Percentiles rank a stretch among this genome's conserved stretches.
These are phyloP conservation scores for Epirrhoe tristata DNA, from an alignment of 2,888 invertebrate genomes.

Conservation along the genomic window DNA sequence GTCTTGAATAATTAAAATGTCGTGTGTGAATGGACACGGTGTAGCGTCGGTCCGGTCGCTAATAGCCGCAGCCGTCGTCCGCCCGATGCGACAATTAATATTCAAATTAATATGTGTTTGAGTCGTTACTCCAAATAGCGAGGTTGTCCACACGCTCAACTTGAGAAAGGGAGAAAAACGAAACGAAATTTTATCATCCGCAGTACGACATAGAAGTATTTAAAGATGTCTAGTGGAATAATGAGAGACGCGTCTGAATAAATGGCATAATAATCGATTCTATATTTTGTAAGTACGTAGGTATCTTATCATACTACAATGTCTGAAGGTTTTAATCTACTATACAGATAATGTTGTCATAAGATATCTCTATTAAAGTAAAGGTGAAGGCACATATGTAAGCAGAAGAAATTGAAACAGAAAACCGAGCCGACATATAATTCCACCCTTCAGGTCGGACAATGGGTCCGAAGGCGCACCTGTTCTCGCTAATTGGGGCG, in stretches of 20 bases:
- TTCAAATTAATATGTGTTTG: constrained; percentile 72
- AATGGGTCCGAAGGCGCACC: constrained; percentile 26
- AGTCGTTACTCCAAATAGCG: constrained; percentile 59
- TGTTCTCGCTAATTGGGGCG: constrained; percentile 51
- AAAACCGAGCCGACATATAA: background rate
- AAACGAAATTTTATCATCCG: too few species aligned
- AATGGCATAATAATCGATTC: too few species aligned
- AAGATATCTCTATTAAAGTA: too few species aligned
- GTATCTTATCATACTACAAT: too few species aligned
- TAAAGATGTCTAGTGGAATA: too few species aligned
- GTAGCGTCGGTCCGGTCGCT: constrained; percentile 24
- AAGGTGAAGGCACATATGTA: too few species aligned
- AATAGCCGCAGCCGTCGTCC: constrained; percentile 49
- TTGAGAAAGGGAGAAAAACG: too few species aligned
- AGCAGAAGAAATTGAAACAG: background rate
- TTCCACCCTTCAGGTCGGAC: constrained; percentile 22
- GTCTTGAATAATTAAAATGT: background rate
- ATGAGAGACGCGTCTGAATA: too few species aligned
- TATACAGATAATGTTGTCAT: too few species aligned
- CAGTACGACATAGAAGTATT: too few species aligned
- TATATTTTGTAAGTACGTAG: too few species aligned
- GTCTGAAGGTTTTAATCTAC: too few species aligned
- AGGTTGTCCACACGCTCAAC: constrained; percentile 48
- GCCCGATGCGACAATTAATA: constrained; percentile 62
- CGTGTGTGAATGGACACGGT: constrained; percentile 46